Percentiles rank a stretch among this genome's conserved stretches.
Conservation (phyloP, 2,797 vertebrate species). For the Gadopsis marmoratus region DNA sequence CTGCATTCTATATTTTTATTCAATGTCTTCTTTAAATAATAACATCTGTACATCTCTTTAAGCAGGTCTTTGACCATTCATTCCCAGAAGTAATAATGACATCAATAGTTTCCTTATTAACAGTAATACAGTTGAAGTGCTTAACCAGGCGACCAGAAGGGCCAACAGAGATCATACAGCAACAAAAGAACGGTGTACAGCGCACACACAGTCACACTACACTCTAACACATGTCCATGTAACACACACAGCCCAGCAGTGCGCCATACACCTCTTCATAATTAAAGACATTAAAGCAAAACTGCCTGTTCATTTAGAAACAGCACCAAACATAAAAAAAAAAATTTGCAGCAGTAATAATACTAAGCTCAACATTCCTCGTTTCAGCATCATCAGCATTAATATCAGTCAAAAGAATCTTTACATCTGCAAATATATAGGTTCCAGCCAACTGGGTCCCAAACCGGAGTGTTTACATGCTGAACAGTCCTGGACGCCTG, state of each 20-base stretch:
- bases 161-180: slow-evolving; percentile 63
- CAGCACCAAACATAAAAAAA: slow-evolving; percentile 68
- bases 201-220: slow-evolving; percentile 13
- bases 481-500: slow-evolving; percentile 34
- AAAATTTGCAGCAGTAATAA: slow-evolving; percentile 74
- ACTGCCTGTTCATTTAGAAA: slow-evolving; percentile 70
- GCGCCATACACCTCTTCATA: slow-evolving; percentile 65
- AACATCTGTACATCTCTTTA: slow-evolving; percentile 80
- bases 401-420: slow-evolving; percentile 55
- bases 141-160: slow-evolving; percentile 68
- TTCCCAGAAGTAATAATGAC: slow-evolving; percentile 73
- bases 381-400: slow-evolving; percentile 56
- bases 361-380: slow-evolving; percentile 81
- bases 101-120: slow-evolving; percentile 70
- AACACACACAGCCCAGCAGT: slow-evolving; percentile 36
- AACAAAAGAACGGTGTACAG: slow-evolving; percentile 62
- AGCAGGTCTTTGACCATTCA: slow-evolving; percentile 75
- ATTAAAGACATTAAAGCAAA: slow-evolving; percentile 73
- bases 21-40: slow-evolving; percentile 82
- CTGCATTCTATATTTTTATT: slow-evolving; percentile 81
- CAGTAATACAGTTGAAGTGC: slow-evolving; percentile 82
- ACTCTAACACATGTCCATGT: neutral
- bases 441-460: slow-evolving; percentile 20
- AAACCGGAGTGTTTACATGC: slow-evolving; percentile 67
- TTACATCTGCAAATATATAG: slow-evolving; percentile 64